phyloP scores from a whole-genome alignment of 2,888 invertebrate genomes.

The Meganola albula region DNA sequence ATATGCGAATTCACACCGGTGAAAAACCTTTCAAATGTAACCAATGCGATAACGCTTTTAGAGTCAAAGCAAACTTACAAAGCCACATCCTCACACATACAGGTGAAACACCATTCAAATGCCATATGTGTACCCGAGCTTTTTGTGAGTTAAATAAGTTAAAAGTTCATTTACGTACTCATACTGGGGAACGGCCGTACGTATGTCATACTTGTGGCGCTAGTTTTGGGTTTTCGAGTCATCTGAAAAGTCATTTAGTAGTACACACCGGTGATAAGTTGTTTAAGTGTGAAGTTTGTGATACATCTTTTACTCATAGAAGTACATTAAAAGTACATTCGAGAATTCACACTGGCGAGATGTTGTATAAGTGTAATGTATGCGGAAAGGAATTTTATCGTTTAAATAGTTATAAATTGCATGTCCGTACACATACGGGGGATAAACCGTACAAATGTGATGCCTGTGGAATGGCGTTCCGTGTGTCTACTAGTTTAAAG shows the following conservation, averaged over 20 bases:
- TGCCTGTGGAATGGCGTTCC: background rate
- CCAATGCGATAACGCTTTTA: background rate
- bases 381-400: background rate
- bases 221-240: background rate
- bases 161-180: background rate
- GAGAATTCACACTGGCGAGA: background rate
- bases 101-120: background rate
- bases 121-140: background rate
- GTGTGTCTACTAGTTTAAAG: background rate
- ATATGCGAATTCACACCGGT: background rate
- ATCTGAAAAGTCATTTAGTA: background rate
- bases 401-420: background rate
- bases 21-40: conserved; percentile 2
- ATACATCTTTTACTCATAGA: background rate
- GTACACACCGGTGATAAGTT: background rate
- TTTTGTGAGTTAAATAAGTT: background rate
- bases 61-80: background rate
- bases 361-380: background rate
- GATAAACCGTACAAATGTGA: background rate
- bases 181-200: background rate
- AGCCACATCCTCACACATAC: background rate
- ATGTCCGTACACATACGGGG: background rate
- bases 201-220: background rate
- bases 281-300: background rate
- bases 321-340: background rate